Percentiles rank a stretch among this genome's conserved stretches.
phyloP scores from a whole-genome alignment of 2,888 invertebrate species.

The Scaptodrosophila latifasciaeformis region DNA sequence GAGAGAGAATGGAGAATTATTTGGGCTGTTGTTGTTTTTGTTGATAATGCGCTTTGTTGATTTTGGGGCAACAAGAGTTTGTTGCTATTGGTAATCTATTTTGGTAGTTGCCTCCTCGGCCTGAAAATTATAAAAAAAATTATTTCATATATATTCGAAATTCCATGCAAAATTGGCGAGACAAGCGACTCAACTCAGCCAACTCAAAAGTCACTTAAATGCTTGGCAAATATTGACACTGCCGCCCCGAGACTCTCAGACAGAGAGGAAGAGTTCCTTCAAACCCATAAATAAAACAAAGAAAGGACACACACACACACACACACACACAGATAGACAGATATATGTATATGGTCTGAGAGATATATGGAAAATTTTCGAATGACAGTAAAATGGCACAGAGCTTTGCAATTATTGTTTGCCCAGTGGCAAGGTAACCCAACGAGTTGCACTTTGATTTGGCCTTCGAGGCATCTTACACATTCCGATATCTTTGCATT shows the following conservation, averaged over 20 bases:
- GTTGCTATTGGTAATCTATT: background rate
- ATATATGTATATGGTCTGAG: background rate
- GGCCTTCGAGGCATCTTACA: too few species aligned
- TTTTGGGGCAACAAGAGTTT: slow-evolving; percentile 10
- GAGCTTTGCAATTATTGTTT: background rate
- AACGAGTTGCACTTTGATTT: too few species aligned
- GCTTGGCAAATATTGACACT: slow-evolving; percentile 61
- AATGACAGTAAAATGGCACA: too few species aligned
- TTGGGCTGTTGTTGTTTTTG: slow-evolving; percentile 17
- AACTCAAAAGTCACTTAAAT: slow-evolving; percentile 48
- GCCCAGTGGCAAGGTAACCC: background rate
- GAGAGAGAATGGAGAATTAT: slow-evolving; percentile 6
- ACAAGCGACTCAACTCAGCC: too few species aligned
- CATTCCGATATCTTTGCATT: too few species aligned
- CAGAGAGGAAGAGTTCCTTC: background rate
- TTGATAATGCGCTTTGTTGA: slow-evolving; percentile 30
- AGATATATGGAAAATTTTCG: background rate
- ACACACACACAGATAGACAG: background rate
- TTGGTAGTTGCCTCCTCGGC: background rate
- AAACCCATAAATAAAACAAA: slow-evolving; percentile 32
- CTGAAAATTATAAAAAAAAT: background rate
- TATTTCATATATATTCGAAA: background rate
- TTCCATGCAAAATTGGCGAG: background rate
- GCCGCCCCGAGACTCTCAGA: background rate
- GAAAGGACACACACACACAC: slow-evolving; percentile 1